These are phyloP conservation scores for Acanthiza pusilla DNA, from an alignment of 2,797 vertebrate species.

Conservation along the genomic window DNA sequence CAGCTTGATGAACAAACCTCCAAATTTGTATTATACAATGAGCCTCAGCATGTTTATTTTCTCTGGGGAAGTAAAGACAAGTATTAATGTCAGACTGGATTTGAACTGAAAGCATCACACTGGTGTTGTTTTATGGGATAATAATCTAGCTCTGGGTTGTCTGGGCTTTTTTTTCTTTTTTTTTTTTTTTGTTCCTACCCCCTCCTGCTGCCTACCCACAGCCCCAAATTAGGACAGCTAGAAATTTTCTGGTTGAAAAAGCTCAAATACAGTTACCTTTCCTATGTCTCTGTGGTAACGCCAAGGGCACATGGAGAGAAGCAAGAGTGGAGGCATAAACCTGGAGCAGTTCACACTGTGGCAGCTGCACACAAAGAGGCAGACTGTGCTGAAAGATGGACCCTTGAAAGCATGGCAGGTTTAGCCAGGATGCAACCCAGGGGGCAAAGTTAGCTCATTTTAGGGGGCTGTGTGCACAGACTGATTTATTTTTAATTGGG, in stretches of 20 bases:
- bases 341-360: constrained; percentile 1
- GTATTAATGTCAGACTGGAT: constrained; percentile 31
- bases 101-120: constrained; percentile 32
- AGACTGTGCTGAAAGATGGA: not conserved
- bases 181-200: not conserved
- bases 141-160: not conserved
- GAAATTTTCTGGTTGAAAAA: constrained; percentile 28
- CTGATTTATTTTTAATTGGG: constrained; percentile 2
- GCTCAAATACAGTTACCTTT: not conserved
- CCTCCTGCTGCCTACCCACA: not conserved
- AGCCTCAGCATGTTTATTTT: not conserved
- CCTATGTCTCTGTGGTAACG: not conserved
- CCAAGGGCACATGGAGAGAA: not conserved
- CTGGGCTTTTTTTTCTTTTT: rapidly evolving
- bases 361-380: constrained; percentile 50
- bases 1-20: not conserved
- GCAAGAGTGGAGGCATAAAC: not conserved
- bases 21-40: not conserved
- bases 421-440: not conserved
- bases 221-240: not conserved
- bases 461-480: not conserved
- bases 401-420: not conserved
- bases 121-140: not conserved
- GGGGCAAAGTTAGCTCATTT: not conserved
- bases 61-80: not conserved